These are phyloP conservation scores for Lichenostomus cassidix DNA, from an alignment of 2,113 vertebrate species.

Conservation along the genomic window DNA sequence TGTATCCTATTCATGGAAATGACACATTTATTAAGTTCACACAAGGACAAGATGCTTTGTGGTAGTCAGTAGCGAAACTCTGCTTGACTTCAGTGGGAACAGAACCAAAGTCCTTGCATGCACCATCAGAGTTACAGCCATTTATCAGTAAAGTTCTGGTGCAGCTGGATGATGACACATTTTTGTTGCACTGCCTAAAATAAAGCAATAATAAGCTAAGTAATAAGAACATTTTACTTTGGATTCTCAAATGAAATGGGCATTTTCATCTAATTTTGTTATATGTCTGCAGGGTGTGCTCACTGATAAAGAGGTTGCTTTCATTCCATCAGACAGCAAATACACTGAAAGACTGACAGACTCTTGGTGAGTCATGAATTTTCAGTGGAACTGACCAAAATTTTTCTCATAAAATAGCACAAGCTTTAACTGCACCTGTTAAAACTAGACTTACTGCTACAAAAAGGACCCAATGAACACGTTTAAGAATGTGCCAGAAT, in stretches of 20 bases:
- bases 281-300: not conserved
- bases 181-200: constrained; percentile 24
- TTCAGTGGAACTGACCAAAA: not conserved
- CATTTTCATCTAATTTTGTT: not conserved
- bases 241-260: not conserved
- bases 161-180: constrained; percentile 7
- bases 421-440: not conserved
- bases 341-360: not conserved
- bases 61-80: not conserved
- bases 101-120: not conserved
- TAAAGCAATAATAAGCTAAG: constrained; percentile 17
- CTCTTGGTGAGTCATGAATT: not conserved
- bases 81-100: not conserved
- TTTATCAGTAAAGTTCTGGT: not conserved
- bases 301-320: not conserved
- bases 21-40: not conserved
- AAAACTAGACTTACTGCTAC: not conserved
- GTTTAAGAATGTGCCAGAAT: not conserved
- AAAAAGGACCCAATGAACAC: not conserved
- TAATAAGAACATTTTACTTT: not conserved
- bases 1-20: not conserved
- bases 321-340: not conserved
- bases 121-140: not conserved
- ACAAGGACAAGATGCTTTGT: not conserved
- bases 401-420: not conserved